Evolutionary conservation across 1,140 invertebrate species (phyloP).

Genomic region (Lordiphosa clarofinis): DNA sequence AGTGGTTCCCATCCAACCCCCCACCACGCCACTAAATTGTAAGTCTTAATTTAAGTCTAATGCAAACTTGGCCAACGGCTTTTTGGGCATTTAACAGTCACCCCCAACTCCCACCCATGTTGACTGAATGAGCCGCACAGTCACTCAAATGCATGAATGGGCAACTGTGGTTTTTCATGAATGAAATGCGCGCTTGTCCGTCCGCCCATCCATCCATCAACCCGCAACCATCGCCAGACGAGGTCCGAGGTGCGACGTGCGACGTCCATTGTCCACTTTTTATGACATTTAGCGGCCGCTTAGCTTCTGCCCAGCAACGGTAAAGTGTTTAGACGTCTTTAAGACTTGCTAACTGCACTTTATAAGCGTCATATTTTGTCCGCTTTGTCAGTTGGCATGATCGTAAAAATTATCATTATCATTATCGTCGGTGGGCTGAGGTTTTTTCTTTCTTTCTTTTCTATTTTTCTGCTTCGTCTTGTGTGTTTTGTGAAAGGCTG

Average conservation of each 20-base stretch:
- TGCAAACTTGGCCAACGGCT: conserved; percentile 30
- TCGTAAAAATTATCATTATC: conserved; percentile 74
- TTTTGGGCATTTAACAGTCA: conserved; percentile 22
- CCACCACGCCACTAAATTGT: not conserved
- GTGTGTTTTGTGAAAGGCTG: conserved; percentile 58
- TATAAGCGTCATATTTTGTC: conserved; percentile 65
- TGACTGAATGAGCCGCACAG: conserved; percentile 12
- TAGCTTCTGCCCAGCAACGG: conserved; percentile 36
- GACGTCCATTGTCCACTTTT: conserved; percentile 40
- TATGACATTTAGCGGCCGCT: conserved; percentile 68
- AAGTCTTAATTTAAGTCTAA: not conserved
- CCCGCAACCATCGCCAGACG: not conserved
- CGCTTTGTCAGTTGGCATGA: conserved; percentile 39
- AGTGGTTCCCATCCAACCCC: not conserved
- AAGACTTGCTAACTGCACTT: conserved; percentile 71
- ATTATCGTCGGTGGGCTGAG: conserved; percentile 38
- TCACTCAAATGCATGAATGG: conserved; percentile 28
- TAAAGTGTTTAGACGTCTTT: conserved; percentile 63
- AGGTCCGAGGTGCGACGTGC: conserved; percentile 8
- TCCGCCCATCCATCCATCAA: conserved; percentile 6
- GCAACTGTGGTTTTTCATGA: conserved; percentile 24
- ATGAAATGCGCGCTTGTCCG: conserved; percentile 32
- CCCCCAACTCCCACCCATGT: conserved; percentile 2
- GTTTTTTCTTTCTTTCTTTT: conserved; percentile 9
- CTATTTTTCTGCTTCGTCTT: not conserved